Percentiles rank a stretch among this genome's conserved stretches.
phyloP scores from a whole-genome alignment of 1,140 invertebrate species.

The Drosophila arizonae region DNA sequence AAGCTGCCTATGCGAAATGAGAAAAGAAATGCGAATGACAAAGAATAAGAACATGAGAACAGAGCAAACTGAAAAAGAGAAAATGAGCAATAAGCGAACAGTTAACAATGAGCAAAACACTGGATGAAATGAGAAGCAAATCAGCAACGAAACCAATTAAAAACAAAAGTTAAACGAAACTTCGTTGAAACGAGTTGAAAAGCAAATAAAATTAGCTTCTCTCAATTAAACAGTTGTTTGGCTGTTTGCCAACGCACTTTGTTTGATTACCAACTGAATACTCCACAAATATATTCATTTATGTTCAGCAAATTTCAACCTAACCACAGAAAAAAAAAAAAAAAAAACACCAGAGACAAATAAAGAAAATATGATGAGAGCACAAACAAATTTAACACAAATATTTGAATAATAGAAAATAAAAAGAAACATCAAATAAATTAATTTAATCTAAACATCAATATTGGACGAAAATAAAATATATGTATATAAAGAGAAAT shows the following conservation, averaged over 20 bases:
- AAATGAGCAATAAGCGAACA: not conserved
- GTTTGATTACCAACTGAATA: not conserved
- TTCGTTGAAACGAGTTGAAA: not conserved
- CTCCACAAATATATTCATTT: slow-evolving; percentile 1
- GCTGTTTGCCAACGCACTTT: not conserved
- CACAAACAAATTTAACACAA: not conserved
- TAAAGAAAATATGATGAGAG: not conserved
- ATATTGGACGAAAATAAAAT: no score
- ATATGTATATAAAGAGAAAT: no score
- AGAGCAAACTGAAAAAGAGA: not conserved
- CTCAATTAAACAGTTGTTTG: not conserved
- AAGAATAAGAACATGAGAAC: no score
- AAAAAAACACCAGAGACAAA: not conserved
- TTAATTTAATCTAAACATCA: not conserved
- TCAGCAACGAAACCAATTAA: no score
- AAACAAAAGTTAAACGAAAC: not conserved
- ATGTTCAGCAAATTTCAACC: not conserved
- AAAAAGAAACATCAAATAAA: not conserved
- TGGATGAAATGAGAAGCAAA: not conserved
- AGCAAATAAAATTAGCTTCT: not conserved
- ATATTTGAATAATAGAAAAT: not conserved
- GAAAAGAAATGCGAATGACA: no score
- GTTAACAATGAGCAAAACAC: not conserved
- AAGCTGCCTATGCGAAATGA: no score
- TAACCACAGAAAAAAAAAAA: no score